Evolutionary conservation across 2,797 vertebrate genomes (phyloP).

Genomic region (Darevskia nairensis): DNA sequence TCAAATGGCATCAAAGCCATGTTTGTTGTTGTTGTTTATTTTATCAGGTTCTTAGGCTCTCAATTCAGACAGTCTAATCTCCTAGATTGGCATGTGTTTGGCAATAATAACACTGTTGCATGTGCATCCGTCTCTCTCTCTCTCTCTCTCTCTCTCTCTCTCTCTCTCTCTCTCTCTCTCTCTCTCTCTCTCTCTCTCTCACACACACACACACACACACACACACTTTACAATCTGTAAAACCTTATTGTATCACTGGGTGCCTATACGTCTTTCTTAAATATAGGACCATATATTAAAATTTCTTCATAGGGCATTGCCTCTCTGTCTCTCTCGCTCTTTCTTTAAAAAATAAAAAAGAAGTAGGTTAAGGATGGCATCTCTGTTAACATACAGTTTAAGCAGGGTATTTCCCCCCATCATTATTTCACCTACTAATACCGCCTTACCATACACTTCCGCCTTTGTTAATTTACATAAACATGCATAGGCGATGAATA

Average conservation of each 20-base stretch:
- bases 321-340: neutral
- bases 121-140: neutral
- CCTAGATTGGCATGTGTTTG: constrained; percentile 23
- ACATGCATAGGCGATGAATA: constrained; percentile 75
- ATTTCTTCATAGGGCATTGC: constrained; percentile 41
- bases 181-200: too few relatives aligned
- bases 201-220: too few relatives aligned
- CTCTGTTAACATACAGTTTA: constrained; percentile 51
- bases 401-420: constrained; percentile 65
- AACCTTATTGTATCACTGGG: constrained; percentile 43
- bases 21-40: constrained; percentile 27
- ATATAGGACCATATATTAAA: constrained; percentile 52
- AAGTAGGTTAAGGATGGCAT: constrained; percentile 44
- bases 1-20: constrained; percentile 33
- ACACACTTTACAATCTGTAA: constrained; percentile 6
- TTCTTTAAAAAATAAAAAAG: constrained; percentile 26
- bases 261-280: constrained; percentile 28
- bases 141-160: too few relatives aligned
- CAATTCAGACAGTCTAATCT: neutral
- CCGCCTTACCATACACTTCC: constrained; percentile 68
- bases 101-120: constrained; percentile 16
- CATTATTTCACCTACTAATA: constrained; percentile 67
- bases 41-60: constrained; percentile 40
- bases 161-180: too few relatives aligned
- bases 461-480: constrained; percentile 77